A percentile compares a stretch with the other conserved stretches of the same genome.
These are phyloP conservation scores for Trachelus troglodyta DNA, from an alignment of 2,888 invertebrate species.

Conservation along the genomic window DNA sequence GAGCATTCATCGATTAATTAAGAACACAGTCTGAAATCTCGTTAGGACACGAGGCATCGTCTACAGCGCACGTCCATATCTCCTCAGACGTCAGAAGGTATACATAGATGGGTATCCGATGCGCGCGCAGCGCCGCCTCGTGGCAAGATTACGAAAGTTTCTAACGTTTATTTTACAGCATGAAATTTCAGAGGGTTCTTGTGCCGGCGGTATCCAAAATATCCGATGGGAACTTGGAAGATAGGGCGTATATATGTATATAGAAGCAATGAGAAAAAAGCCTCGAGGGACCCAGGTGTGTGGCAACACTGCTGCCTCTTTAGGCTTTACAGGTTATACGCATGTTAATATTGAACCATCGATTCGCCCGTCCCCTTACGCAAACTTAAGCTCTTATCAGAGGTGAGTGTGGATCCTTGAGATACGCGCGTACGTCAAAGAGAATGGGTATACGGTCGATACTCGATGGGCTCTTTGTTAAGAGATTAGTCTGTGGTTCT, in stretches of 20 bases:
- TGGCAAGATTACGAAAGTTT: not conserved
- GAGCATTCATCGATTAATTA: not conserved
- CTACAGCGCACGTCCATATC: not conserved
- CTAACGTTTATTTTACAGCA: not conserved
- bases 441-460: conserved; percentile 57
- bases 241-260: not conserved
- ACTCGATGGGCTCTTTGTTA: conserved; percentile 60
- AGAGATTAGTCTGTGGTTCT: conserved; percentile 47
- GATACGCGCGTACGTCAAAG: conserved; percentile 54
- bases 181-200: not conserved
- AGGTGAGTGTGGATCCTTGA: conserved; percentile 43
- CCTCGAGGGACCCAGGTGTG: not conserved
- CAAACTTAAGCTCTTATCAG: conserved; percentile 52
- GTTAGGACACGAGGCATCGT: not conserved
- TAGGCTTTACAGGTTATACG: not conserved
- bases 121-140: not conserved
- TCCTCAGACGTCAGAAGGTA: not conserved
- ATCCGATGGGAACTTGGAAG: not conserved
- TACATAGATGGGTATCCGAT: not conserved
- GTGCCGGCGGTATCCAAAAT: not conserved
- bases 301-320: not conserved
- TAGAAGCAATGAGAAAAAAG: not conserved
- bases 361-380: conserved; percentile 31
- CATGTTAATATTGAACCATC: not conserved
- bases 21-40: not conserved